Evolutionary conservation across 2,888 invertebrate genomes (phyloP), one percentile per base, ranked within the genome.

Genomic region (Papilio elwesi): DNA sequence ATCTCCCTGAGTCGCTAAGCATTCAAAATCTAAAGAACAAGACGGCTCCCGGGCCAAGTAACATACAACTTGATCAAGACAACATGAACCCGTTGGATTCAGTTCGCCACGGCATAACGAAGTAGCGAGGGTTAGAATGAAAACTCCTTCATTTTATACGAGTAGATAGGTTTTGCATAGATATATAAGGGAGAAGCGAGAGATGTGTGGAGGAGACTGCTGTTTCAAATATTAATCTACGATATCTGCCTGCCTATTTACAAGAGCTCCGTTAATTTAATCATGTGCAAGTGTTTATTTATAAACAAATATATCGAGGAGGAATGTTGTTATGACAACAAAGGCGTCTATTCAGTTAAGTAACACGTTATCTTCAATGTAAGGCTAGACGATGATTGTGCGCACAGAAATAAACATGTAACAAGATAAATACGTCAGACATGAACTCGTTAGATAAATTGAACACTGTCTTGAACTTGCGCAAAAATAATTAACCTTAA

Each of bases 331-430:
- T 68, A 72, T 68, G 63, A 67, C 67, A 71, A 57, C 51, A 47
- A 1, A 12, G 12, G 13, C 26, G 38, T n/a, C 57, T 73, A 69
- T 73, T 68, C 69, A 73, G 65, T 68, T 68, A 73, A 73, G 65
- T 68, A 73, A 73, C 63, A 43, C 65, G 68, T 69, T 69, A 73
- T 73, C 73, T 64, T 53, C 57, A 13, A 49, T 68, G 55, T 72
- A 73, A 73, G 55, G 51, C 69, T 59, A 65, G 73, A 69, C 64
- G 51, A n/a, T 68, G 69, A 64, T 64, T 55, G 55, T 64, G 63
- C 43, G 65, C 38, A 65, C 68, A 73, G 64, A 73, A 73, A 57
- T 57, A 69, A 69, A 69, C 73, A 26, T 62, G 55, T 38, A 43
- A 64, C 59, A 64, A 43, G 69, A 69, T 69, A 68, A 68, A 72